Percentiles rank a stretch among this genome's conserved stretches.
phyloP scores from a whole-genome alignment of 1,140 invertebrate species.

The Orussus abietinus region DNA sequence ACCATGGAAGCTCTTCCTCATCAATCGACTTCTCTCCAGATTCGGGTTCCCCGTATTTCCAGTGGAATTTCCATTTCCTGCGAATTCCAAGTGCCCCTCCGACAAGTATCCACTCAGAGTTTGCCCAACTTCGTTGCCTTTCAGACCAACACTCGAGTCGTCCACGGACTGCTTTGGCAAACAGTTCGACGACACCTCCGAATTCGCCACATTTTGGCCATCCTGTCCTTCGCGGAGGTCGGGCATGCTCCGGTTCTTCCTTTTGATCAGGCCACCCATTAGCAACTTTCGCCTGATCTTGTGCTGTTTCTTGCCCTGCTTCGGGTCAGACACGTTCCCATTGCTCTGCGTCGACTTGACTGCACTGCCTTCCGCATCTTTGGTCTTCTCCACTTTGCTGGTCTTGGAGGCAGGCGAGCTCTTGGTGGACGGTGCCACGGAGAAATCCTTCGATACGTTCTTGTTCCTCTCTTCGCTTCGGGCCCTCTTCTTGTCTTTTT shows the following conservation, averaged over 20 bases:
- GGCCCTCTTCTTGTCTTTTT: constrained; percentile 73
- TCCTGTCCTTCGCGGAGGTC: constrained; percentile 76
- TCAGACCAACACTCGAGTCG: constrained; percentile 69
- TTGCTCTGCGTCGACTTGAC: constrained; percentile 19
- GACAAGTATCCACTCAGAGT: constrained; percentile 78
- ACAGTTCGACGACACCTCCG: constrained; percentile 48
- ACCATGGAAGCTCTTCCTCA: constrained; percentile 85
- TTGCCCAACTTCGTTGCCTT: constrained; percentile 55
- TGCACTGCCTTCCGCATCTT: constrained; percentile 46
- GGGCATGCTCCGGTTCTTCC: constrained; percentile 88
- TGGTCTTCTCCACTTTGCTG: constrained; percentile 55
- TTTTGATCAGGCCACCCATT: constrained; percentile 82
- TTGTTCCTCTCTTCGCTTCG: constrained; percentile 79
- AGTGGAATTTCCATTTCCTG: constrained; percentile 45
- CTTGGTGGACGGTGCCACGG: constrained; percentile 60
- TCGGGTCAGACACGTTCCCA: constrained; percentile 28
- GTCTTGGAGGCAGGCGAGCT: constrained; percentile 55
- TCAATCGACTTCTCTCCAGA: constrained; percentile 78
- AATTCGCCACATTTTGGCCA: constrained; percentile 31
- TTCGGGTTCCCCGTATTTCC: constrained; percentile 68
- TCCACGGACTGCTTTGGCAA: constrained; percentile 63
- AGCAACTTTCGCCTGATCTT: constrained; percentile 82
- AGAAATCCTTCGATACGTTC: constrained; percentile 63
- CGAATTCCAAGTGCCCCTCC: constrained; percentile 79
- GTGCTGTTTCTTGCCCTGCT: constrained; percentile 83